Evolutionary conservation across 1,140 invertebrate genomes (phyloP).

Genomic region (Trissolcus basalis): DNA sequence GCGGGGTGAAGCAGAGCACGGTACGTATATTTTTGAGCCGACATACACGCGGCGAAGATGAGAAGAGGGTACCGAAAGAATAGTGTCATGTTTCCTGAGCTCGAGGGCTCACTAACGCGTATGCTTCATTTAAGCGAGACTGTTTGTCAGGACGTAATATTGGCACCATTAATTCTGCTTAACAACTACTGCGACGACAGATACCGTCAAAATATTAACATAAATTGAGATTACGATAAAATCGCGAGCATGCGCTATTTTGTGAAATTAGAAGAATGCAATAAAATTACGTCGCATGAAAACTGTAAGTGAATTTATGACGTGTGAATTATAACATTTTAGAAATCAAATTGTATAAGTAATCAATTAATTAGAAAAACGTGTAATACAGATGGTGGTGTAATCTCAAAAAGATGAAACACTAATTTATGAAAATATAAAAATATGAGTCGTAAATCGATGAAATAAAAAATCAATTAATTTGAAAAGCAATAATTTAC

Average conservation of each 20-base stretch:
- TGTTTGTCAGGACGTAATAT: slow-evolving; percentile 56
- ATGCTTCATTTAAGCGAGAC: slow-evolving; percentile 57
- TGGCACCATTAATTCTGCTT: slow-evolving; percentile 58
- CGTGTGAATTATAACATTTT: no score
- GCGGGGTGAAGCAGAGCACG: slow-evolving; percentile 46
- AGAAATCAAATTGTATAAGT: no score
- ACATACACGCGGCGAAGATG: slow-evolving; percentile 53
- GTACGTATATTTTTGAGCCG: slow-evolving; percentile 40
- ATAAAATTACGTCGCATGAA: no score
- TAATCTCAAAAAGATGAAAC: no score
- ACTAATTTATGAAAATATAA: no score
- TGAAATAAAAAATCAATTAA: no score
- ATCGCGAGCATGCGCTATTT: background rate
- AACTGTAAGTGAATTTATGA: no score
- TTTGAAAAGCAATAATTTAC: no score
- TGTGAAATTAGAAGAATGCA: no score
- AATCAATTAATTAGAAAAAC: no score
- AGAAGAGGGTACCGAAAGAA: slow-evolving; percentile 56
- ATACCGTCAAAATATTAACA: slow-evolving; percentile 44
- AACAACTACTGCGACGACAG: slow-evolving; percentile 36
- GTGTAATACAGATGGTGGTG: no score
- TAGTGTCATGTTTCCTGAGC: slow-evolving; percentile 60
- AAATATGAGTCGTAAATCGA: no score
- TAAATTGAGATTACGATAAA: slow-evolving; percentile 18
- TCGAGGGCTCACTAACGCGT: slow-evolving; percentile 54